Evolutionary conservation across 1,140 invertebrate genomes (phyloP), one percentile per base, ranked within the genome.

Genomic region (Diabrotica virgifera): DNA sequence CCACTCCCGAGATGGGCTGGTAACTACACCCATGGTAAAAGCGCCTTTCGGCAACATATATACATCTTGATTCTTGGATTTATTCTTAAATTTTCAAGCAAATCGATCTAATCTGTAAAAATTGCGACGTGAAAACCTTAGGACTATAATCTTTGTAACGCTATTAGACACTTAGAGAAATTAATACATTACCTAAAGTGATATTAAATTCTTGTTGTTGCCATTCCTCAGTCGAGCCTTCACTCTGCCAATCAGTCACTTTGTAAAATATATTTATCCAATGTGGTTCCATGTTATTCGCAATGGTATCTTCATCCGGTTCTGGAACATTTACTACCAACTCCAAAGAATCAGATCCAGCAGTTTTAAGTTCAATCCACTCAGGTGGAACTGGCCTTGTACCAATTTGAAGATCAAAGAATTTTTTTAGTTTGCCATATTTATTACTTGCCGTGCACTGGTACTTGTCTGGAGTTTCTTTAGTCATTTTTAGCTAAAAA

Each of bases 381-480:
- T 74, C 59, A 0, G 84, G 85, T 5, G 78, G 67, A 5, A 78
- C 73, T 0, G 85, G 84, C 69, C 84, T 81, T 6, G 78, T 76
- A 38, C 84, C 85, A 66, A 82, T 70, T 38, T 81, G 75, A 38
- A 86, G 69, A 5, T 73, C 76, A 35, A 82, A 82, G 9, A 77
- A 74, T 7, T 82, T 76, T 62, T 83, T 81, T 46, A 84, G 74
- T 61, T 74, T 78, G 10, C 85, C 85, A 65, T 83, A 70, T 38
- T 71, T 73, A 68, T 86, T 86, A 40, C 72, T 72, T 0, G 82
- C 85, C 11, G 78, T 76, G 70, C 85, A 86, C 36, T 80, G 77
- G 72, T 85, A 86, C 60, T 80, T 80, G 10, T 82, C 84, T 60
- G 84, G 84, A 12, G 76, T 77, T 11, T 74, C 67, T 65, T 84